These are phyloP conservation scores for Parnassius mnemosyne DNA, from an alignment of 2,888 invertebrate genomes.

Conservation along the genomic window DNA sequence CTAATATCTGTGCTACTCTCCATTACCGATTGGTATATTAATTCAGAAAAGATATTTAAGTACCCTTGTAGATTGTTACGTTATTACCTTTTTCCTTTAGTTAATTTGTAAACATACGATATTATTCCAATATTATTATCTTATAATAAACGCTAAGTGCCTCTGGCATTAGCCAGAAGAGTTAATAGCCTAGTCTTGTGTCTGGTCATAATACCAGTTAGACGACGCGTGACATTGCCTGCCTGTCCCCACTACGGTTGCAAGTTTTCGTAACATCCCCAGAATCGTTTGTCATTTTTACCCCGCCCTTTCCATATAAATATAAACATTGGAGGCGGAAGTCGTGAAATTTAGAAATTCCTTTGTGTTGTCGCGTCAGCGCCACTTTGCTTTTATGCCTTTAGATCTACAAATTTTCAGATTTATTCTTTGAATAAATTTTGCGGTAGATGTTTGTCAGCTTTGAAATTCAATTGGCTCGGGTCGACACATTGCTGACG, in stretches of 20 bases:
- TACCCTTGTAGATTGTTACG: too few species aligned
- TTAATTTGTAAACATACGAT: too few species aligned
- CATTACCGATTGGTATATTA: too few species aligned
- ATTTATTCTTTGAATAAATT: constrained; percentile 81
- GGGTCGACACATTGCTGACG: constrained; percentile 76
- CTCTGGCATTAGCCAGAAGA: background rate
- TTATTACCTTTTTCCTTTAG: too few species aligned
- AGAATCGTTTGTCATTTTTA: constrained; percentile 74
- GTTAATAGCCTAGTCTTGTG: constrained; percentile 3
- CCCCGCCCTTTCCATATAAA: constrained; percentile 72
- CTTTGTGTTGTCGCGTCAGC: constrained; percentile 75
- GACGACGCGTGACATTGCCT: constrained; percentile 46
- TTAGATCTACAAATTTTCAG: constrained; percentile 80
- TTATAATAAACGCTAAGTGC: too few species aligned
- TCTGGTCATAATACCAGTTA: constrained; percentile 26
- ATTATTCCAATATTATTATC: too few species aligned
- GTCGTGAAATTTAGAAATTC: constrained; percentile 80
- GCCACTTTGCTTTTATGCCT: constrained; percentile 75
- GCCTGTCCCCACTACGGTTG: constrained; percentile 33
- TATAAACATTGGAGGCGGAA: constrained; percentile 76
- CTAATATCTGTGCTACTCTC: too few species aligned
- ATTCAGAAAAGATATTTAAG: too few species aligned
- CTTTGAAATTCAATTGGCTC: constrained; percentile 80
- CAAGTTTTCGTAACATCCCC: constrained; percentile 39
- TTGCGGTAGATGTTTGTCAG: constrained; percentile 75